Conservation (phyloP, 2,113 vertebrate species). For the Podocnemis expansa region DNA sequence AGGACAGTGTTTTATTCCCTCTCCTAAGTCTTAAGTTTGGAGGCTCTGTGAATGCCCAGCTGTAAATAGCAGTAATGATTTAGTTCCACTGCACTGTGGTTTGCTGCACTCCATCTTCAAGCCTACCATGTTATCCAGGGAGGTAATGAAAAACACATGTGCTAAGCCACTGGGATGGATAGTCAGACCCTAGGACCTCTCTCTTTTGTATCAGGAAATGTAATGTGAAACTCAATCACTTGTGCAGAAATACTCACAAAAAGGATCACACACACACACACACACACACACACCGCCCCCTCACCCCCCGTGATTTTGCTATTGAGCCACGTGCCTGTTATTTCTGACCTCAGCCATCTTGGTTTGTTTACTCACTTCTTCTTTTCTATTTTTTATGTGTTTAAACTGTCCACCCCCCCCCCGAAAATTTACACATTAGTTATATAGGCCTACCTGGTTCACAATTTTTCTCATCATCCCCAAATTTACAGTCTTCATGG, state of each 20-base stretch:
- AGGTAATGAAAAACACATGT: not conserved
- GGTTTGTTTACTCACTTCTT: not conserved
- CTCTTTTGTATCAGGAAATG: not conserved
- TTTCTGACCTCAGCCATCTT: not conserved
- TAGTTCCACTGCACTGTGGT: not conserved
- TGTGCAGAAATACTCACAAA: not conserved
- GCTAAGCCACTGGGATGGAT: not conserved
- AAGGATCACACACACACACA: not conserved
- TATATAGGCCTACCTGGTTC: constrained; percentile 80
- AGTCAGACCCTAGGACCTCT: not conserved
- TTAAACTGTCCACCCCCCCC: not conserved
- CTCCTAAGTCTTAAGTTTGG: not conserved
- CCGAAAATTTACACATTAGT: not conserved
- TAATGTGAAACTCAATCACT: not conserved
- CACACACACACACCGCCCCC: too few species aligned
- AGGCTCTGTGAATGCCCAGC: not conserved
- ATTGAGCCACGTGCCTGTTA: not conserved
- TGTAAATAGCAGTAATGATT: not conserved
- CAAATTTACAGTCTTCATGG: constrained; percentile 94
- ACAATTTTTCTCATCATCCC: constrained; percentile 94
- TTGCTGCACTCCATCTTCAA: not conserved
- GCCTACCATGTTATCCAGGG: not conserved
- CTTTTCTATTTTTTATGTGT: not conserved
- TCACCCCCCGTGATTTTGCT: not conserved
- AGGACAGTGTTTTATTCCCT: not conserved